Evolutionary conservation across 2,888 invertebrate genomes (phyloP).

Genomic region (Rhogogaster chlorosoma): DNA sequence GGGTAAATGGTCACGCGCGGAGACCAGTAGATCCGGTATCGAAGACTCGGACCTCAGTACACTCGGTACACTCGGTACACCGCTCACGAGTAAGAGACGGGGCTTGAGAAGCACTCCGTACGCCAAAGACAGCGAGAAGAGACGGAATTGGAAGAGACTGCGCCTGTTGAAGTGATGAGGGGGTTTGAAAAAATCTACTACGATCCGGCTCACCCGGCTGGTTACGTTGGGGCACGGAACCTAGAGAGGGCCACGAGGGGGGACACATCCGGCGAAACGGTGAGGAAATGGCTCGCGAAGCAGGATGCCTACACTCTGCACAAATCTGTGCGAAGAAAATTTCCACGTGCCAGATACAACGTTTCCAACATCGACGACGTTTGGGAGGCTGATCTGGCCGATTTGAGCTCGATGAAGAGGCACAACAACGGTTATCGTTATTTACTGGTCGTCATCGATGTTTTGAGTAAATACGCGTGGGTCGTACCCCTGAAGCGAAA

Average conservation of each 20-base stretch:
- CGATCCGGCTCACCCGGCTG: no score
- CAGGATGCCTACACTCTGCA: no score
- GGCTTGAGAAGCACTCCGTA: no score
- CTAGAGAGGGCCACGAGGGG: neutral
- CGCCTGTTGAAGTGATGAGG: no score
- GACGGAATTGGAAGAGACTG: no score
- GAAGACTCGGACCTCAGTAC: neutral
- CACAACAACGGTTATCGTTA: conserved; percentile 56
- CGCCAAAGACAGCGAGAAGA: no score
- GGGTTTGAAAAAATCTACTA: no score
- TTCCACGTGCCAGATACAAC: no score
- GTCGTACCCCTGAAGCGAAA: conserved; percentile 54
- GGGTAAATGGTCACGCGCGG: neutral
- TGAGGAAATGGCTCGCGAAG: conserved; percentile 48
- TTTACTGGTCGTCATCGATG: conserved; percentile 59
- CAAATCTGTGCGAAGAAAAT: no score
- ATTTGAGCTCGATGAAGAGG: conserved; percentile 46
- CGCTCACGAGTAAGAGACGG: no score
- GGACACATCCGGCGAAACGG: neutral
- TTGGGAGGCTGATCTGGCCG: conserved; percentile 55
- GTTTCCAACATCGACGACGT: conserved; percentile 56
- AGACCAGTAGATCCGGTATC: neutral
- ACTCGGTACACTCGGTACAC: no score
- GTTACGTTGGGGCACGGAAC: neutral
- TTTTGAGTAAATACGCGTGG: conserved; percentile 61